A percentile compares a stretch with the other conserved stretches of the same genome.
Conservation (phyloP, 2,113 vertebrate species). For the Trochalopteron elliotii region DNA sequence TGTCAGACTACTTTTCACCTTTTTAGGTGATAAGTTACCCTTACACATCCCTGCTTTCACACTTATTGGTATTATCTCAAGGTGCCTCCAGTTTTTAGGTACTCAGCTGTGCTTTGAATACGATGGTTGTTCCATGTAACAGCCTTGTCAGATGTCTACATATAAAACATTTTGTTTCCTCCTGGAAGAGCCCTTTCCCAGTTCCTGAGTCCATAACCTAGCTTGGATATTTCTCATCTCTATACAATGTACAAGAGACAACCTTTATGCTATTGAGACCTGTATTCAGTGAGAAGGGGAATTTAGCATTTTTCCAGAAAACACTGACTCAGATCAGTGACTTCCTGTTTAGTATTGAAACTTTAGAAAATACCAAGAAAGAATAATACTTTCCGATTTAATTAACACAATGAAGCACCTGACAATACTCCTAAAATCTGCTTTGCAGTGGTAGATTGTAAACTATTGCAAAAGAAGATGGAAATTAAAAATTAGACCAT, state of each 20-base stretch:
- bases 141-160: not conserved
- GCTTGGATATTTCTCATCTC: not conserved
- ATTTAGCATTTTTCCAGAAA: not conserved
- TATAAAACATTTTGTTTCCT: not conserved
- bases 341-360: not conserved
- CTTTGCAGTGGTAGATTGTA: not conserved
- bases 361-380: not conserved
- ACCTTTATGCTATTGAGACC: not conserved
- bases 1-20: not conserved
- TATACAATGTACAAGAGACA: accelerated
- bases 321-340: not conserved
- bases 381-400: not conserved
- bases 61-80: not conserved
- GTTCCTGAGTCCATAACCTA: not conserved
- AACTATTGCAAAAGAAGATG: not conserved
- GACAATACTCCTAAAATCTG: not conserved
- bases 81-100: not conserved
- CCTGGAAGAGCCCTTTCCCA: not conserved
- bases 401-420: not conserved
- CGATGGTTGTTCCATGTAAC: not conserved
- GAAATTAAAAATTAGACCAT: not conserved
- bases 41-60: not conserved
- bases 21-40: not conserved
- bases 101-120: not conserved
- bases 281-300: not conserved